Percentiles rank a stretch among this genome's conserved stretches.
Conservation (phyloP, 1,140 invertebrate species). For the Drosophila saltans region DNA sequence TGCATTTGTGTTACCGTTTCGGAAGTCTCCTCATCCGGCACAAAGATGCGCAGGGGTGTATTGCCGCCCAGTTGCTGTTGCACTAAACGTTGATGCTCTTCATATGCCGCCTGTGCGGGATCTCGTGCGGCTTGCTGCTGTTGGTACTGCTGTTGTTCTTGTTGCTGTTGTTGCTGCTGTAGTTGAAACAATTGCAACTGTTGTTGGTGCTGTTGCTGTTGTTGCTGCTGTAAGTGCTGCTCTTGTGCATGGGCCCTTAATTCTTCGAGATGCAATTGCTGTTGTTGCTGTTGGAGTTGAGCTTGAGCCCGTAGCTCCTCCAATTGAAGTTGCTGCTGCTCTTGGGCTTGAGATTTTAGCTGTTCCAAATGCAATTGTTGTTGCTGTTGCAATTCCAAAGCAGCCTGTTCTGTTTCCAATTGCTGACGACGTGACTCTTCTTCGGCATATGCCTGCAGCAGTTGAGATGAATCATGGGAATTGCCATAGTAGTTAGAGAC, state of each 20-base stretch:
- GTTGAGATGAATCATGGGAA: conserved; percentile 65
- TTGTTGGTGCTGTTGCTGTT: conserved; percentile 35
- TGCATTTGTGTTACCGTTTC: conserved; percentile 49
- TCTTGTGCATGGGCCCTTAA: conserved; percentile 21
- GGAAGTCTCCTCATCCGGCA: conserved; percentile 87
- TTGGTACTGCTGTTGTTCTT: conserved; percentile 49
- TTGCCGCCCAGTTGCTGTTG: conserved; percentile 73
- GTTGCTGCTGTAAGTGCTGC: conserved; percentile 29
- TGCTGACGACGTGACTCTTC: conserved; percentile 70
- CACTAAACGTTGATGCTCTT: conserved; percentile 77
- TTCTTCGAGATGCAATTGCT: conserved; percentile 28
- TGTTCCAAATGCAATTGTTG: conserved; percentile 59
- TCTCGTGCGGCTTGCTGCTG: conserved; percentile 47
- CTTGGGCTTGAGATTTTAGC: conserved; percentile 47
- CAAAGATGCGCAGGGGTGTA: conserved; percentile 76
- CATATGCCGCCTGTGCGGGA: conserved; percentile 63
- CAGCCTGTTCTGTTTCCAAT: conserved; percentile 70
- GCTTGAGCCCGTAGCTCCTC: conserved; percentile 58
- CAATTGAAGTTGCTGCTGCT: conserved; percentile 48
- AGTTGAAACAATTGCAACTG: conserved; percentile 52
- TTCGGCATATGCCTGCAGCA: conserved; percentile 70
- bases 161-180: conserved; percentile 47
- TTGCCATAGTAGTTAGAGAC: conserved; percentile 79
- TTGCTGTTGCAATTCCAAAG: conserved; percentile 61
- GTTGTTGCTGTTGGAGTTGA: conserved; percentile 55